Evolutionary conservation across 1,140 invertebrate genomes (phyloP).

Genomic region (Aleiodes sp.): DNA sequence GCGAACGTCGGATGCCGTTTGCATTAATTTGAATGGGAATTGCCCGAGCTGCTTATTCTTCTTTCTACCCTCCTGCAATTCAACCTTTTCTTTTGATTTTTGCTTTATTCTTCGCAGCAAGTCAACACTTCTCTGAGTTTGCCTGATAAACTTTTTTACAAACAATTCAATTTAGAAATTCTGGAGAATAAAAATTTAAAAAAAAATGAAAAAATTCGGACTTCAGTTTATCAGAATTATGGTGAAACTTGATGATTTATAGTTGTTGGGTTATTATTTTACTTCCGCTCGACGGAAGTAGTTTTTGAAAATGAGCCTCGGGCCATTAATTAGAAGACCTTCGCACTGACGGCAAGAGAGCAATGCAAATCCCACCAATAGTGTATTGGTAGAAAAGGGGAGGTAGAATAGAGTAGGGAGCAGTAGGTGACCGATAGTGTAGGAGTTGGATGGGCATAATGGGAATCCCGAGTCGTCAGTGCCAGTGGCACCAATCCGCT

Average conservation of each 20-base stretch:
- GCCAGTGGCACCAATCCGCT: conserved; percentile 57
- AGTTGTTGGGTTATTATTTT: conserved; percentile 16
- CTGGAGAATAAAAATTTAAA: not conserved
- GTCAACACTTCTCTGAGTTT: conserved; percentile 46
- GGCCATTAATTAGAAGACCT: conserved; percentile 55
- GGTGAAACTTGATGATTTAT: too few relatives aligned
- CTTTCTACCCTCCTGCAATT: not conserved
- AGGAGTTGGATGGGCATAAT: conserved; percentile 32
- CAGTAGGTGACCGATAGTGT: conserved; percentile 11
- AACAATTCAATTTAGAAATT: too few relatives aligned
- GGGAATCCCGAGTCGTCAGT: conserved; percentile 56
- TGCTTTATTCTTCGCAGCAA: conserved; percentile 34
- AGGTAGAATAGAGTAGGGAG: too few relatives aligned
- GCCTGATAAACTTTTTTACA: conserved; percentile 6
- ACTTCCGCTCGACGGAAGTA: conserved; percentile 26
- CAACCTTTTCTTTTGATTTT: not conserved
- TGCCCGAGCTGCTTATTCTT: conserved; percentile 35
- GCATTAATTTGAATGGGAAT: conserved; percentile 57
- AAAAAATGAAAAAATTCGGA: too few relatives aligned
- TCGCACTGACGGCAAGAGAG: too few relatives aligned
- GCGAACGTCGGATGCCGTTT: conserved; percentile 43
- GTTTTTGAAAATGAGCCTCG: conserved; percentile 36
- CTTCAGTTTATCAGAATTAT: too few relatives aligned
- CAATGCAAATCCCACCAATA: too few relatives aligned
- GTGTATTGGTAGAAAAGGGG: too few relatives aligned